Conservation (phyloP, 2,888 invertebrate genomes). For the Gymnoscelis rufifasciata region DNA sequence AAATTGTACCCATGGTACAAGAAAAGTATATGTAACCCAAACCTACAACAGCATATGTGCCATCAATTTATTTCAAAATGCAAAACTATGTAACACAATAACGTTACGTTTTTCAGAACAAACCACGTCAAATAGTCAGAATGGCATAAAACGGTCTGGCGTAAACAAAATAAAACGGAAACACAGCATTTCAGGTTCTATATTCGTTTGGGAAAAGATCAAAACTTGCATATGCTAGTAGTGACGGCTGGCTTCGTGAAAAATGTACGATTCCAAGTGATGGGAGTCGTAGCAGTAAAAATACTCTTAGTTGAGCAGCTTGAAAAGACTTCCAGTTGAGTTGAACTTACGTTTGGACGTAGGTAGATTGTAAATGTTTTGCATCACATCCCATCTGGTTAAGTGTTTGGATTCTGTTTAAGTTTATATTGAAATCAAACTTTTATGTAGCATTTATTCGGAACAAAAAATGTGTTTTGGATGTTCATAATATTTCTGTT, state of each 20-base stretch:
- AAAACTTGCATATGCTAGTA: conserved; percentile 42
- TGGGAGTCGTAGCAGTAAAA: conserved; percentile 33
- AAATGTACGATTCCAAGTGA: conserved; percentile 54
- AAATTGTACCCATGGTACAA: no score
- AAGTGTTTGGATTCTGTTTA: conserved; percentile 27
- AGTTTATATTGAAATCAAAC: no score
- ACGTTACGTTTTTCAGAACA: neutral
- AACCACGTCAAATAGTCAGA: conserved; percentile 5
- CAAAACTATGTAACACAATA: no score
- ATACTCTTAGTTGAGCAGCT: conserved; percentile 47
- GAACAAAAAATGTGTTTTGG: no score
- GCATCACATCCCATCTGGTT: conserved; percentile 31
- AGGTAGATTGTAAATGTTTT: conserved; percentile 35
- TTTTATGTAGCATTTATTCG: no score
- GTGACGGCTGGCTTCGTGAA: conserved; percentile 52
- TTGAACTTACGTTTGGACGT: conserved; percentile 35
- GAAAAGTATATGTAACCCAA: no score
- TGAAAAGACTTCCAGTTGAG: conserved; percentile 52
- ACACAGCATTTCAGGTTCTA: conserved; percentile 24
- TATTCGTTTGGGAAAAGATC: conserved; percentile 34
- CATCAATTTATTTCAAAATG: no score
- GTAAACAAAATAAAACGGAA: conserved; percentile 26
- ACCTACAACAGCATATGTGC: no score
- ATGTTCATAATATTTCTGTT: no score
- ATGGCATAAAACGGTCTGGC: conserved; percentile 12